Evolutionary conservation across 2,797 vertebrate species (phyloP).

Genomic region (Myiotriccus ornatus): DNA sequence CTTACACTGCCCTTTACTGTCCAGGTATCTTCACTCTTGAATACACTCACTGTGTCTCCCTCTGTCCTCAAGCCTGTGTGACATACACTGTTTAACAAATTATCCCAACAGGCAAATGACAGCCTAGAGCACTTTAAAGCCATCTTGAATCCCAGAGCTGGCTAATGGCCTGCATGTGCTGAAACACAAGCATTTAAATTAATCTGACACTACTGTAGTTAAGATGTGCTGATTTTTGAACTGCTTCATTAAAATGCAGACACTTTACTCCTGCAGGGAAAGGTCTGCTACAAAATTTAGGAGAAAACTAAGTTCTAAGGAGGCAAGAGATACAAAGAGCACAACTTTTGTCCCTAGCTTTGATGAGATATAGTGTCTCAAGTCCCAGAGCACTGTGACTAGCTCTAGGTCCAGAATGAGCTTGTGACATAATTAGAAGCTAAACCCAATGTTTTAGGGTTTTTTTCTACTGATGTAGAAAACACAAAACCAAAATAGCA

Average conservation of each 20-base stretch:
- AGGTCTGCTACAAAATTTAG: not conserved
- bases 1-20: not conserved
- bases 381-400: not conserved
- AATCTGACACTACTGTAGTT: too few species aligned
- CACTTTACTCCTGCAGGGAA: rapidly evolving
- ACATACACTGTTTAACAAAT: not conserved
- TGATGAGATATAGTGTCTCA: not conserved
- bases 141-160: not conserved
- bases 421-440: not conserved
- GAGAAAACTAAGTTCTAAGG: not conserved
- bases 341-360: not conserved
- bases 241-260: not conserved
- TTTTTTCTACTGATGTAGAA: not conserved
- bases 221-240: not conserved
- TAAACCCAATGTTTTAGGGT: not conserved
- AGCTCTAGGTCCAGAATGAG: not conserved
- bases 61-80: not conserved
- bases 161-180: not conserved
- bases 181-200: not conserved
- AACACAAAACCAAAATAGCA: not conserved
- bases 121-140: not conserved
- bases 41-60: not conserved
- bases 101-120: not conserved
- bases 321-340: not conserved
- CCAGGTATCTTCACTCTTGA: not conserved